These are phyloP conservation scores for Neodiprion pinetum DNA, from an alignment of 1,140 invertebrate species.

Conservation along the genomic window DNA sequence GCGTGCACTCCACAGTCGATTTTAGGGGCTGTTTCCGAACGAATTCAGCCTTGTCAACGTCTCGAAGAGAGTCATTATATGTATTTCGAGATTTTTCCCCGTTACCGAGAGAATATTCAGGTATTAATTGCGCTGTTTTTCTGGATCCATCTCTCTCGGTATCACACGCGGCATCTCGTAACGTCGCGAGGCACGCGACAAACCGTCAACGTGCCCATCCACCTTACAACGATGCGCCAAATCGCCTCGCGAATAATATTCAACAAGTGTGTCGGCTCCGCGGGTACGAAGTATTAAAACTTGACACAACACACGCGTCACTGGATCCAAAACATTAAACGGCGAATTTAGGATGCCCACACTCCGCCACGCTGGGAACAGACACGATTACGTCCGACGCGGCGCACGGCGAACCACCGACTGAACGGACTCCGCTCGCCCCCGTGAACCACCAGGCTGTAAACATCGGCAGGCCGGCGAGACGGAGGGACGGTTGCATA, in stretches of 20 bases:
- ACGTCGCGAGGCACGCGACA: background rate
- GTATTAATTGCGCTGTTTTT: background rate
- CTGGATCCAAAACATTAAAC: too few relatives aligned
- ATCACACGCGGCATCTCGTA: background rate
- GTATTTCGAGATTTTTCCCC: too few relatives aligned
- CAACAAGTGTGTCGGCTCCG: too few relatives aligned
- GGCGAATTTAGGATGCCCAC: slow-evolving; percentile 1
- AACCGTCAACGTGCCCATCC: background rate
- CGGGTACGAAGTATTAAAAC: too few relatives aligned
- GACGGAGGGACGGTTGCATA: too few relatives aligned
- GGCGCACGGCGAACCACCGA: slow-evolving; percentile 52
- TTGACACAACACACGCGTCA: too few relatives aligned
- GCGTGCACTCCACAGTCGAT: background rate
- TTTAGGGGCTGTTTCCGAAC: too few relatives aligned
- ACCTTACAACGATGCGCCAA: too few relatives aligned
- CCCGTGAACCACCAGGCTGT: slow-evolving; percentile 49
- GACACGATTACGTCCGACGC: slow-evolving; percentile 34
- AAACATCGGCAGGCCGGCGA: slow-evolving; percentile 49
- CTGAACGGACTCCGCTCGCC: slow-evolving; percentile 56
- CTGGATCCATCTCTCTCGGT: background rate
- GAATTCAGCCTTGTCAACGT: too few relatives aligned
- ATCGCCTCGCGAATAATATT: too few relatives aligned
- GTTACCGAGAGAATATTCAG: background rate
- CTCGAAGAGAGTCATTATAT: too few relatives aligned
- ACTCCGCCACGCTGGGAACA: background rate